Conservation (phyloP, 1,140 invertebrate species). For the Bactericera cockerelli region DNA sequence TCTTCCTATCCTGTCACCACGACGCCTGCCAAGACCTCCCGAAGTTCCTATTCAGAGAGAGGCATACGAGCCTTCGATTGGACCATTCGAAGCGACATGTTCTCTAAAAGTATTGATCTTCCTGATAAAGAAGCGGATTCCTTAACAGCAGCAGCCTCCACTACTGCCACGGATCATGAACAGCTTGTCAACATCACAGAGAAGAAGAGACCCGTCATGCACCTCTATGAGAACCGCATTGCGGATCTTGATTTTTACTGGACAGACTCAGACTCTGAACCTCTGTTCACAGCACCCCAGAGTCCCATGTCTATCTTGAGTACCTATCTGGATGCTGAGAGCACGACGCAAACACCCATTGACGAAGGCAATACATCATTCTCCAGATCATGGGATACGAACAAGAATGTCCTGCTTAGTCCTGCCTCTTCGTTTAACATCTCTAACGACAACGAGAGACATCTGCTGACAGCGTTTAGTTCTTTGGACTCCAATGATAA, state of each 20-base stretch:
- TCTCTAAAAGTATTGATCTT: not conserved
- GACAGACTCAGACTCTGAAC: conserved; percentile 1
- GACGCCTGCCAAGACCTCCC: not conserved
- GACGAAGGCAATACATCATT: not conserved
- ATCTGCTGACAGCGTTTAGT: not conserved
- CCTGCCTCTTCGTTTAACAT: not conserved
- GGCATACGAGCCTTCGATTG: not conserved
- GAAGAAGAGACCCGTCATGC: not conserved
- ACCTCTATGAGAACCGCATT: not conserved
- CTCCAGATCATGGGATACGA: not conserved
- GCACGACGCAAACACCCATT: not conserved
- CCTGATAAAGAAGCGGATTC: not conserved
- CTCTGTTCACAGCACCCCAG: conserved; percentile 4
- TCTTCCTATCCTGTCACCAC: conserved; percentile 1
- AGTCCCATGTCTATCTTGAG: not conserved
- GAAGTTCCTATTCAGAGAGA: not conserved
- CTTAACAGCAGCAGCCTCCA: not conserved
- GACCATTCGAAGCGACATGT: not conserved
- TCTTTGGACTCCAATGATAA: not conserved
- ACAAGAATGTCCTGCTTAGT: not conserved
- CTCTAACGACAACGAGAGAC: not conserved
- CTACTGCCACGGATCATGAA: not conserved
- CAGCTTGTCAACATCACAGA: not conserved
- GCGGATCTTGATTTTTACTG: not conserved
- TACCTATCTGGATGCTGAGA: not conserved